Percentiles rank a stretch among this genome's conserved stretches.
Evolutionary conservation across 2,113 vertebrate species (phyloP).

Genomic region (Bos javanicus): DNA sequence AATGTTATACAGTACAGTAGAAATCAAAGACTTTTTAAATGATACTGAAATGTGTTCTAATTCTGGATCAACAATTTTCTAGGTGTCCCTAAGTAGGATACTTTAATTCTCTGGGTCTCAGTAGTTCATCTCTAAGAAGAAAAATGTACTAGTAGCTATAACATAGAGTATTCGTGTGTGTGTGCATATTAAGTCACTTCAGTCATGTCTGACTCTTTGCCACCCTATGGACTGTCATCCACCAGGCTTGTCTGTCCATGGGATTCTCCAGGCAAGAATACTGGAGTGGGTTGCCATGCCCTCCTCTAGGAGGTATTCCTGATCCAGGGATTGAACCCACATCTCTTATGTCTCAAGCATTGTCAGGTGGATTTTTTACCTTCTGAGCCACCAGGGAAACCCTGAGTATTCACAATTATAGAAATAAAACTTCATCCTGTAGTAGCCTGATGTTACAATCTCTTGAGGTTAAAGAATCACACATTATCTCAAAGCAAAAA

Average conservation of each 20-base stretch:
- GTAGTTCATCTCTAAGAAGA: neutral
- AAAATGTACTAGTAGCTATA: neutral
- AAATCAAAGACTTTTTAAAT: neutral
- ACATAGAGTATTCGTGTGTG: neutral
- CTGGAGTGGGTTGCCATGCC: neutral
- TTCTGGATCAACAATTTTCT: neutral
- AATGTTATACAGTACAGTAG: neutral
- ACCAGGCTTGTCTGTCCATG: neutral
- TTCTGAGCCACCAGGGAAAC: neutral
- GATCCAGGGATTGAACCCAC: neutral
- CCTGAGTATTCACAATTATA: neutral
- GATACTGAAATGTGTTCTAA: neutral
- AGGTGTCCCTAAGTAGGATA: neutral
- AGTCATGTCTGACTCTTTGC: neutral
- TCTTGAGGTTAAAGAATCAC: neutral
- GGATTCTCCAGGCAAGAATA: neutral
- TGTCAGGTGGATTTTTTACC: neutral
- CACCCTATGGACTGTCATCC: neutral
- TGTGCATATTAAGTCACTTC: neutral
- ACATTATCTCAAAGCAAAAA: neutral
- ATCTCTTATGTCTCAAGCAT: neutral
- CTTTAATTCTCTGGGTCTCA: neutral
- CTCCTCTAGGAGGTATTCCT: neutral
- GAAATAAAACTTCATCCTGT: neutral
- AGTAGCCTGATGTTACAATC: neutral